Percentiles rank a stretch among this genome's conserved stretches.
Conservation (phyloP, 2,113 vertebrate genomes). For the Thamnophis sirtalis region DNA sequence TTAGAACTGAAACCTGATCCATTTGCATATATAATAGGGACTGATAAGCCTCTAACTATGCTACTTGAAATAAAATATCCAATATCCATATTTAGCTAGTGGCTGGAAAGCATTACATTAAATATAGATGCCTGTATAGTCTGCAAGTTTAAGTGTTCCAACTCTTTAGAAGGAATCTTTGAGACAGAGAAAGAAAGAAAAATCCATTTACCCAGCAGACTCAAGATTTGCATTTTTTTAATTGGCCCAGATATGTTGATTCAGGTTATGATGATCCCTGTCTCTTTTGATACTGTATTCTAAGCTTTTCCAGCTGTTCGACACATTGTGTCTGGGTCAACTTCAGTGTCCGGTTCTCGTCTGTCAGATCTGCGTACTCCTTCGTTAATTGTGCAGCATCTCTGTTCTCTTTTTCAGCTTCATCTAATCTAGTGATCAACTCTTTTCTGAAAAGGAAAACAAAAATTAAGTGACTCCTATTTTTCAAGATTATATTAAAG, state of each 20-base stretch:
- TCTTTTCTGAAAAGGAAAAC: conserved; percentile 74
- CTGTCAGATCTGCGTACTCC: conserved; percentile 85
- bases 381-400: conserved; percentile 85
- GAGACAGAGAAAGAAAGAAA: not conserved
- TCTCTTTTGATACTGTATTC: conserved; percentile 79
- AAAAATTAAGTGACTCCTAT: not conserved
- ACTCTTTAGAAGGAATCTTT: conserved; percentile 50
- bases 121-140: conserved; percentile 57
- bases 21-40: conserved; percentile 57
- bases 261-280: conserved; percentile 87
- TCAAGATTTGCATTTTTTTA: conserved; percentile 28
- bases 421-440: conserved; percentile 87
- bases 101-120: conserved; percentile 59
- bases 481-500: not conserved
- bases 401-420: conserved; percentile 84
- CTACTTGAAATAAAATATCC: conserved; percentile 66
- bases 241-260: conserved; percentile 11
- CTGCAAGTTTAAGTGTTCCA: conserved; percentile 53
- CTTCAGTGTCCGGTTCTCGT: conserved; percentile 88
- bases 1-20: conserved; percentile 61
- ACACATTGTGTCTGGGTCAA: conserved; percentile 83
- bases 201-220: conserved; percentile 44
- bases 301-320: conserved; percentile 87
- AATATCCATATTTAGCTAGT: conserved; percentile 65
- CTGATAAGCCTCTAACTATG: conserved; percentile 58